These are phyloP conservation scores for Sternotherus odoratus DNA, from an alignment of 2,797 vertebrate species.

Conservation along the genomic window DNA sequence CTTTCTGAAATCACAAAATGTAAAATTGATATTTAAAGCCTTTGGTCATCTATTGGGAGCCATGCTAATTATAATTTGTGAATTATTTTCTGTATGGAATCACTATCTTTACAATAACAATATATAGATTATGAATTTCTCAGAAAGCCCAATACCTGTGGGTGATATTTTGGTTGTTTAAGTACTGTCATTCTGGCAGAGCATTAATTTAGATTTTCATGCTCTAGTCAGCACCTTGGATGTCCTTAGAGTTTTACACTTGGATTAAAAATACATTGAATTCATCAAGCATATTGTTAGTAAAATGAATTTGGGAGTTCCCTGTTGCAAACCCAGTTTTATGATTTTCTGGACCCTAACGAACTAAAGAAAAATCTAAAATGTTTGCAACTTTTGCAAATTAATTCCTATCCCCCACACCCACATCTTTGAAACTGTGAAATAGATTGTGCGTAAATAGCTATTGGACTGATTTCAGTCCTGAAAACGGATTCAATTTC, in stretches of 20 bases:
- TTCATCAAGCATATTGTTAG: conserved; percentile 70
- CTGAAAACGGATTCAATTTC: conserved; percentile 58
- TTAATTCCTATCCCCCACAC: not conserved
- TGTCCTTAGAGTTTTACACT: conserved; percentile 72
- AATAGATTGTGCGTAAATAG: conserved; percentile 45
- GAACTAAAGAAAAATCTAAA: conserved; percentile 59
- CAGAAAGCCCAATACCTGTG: conserved; percentile 69
- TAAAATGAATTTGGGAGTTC: conserved; percentile 69
- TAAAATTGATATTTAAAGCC: conserved; percentile 58
- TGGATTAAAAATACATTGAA: conserved; percentile 75
- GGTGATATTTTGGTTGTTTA: conserved; percentile 76
- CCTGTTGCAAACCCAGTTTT: conserved; percentile 54
- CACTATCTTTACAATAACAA: conserved; percentile 75
- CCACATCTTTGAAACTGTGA: conserved; percentile 11
- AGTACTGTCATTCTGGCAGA: conserved; percentile 68
- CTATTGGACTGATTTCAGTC: conserved; percentile 45
- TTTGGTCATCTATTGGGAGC: conserved; percentile 32
- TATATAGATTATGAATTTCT: conserved; percentile 74
- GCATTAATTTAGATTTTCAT: conserved; percentile 75
- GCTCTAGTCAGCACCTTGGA: conserved; percentile 70
- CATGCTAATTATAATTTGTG: conserved; percentile 69
- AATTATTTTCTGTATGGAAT: conserved; percentile 75
- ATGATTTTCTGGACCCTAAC: conserved; percentile 69
- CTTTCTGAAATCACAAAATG: conserved; percentile 58
- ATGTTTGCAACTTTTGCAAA: conserved; percentile 33